Percentiles rank a stretch among this genome's conserved stretches.
Evolutionary conservation across 1,140 invertebrate genomes (phyloP).

Genomic region (Cardiocondyla obscurior): DNA sequence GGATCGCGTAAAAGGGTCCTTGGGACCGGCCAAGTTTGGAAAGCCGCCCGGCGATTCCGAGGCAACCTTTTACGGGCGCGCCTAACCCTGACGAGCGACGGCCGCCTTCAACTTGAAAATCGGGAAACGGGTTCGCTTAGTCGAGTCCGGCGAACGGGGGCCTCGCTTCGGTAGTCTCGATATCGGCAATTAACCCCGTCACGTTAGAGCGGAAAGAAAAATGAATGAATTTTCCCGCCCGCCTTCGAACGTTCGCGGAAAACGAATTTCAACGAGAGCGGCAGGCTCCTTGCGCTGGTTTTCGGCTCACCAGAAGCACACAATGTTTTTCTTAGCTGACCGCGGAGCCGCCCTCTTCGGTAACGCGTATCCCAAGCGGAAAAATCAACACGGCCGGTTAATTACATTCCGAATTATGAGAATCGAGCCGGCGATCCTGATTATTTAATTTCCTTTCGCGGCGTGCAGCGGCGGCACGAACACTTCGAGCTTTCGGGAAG

Average conservation of each 20-base stretch:
- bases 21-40: constrained; percentile 73
- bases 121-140: not conserved
- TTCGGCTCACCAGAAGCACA: constrained; percentile 23
- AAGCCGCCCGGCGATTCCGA: constrained; percentile 65
- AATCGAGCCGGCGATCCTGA: constrained; percentile 70
- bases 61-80: constrained; percentile 59
- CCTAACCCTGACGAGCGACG: constrained; percentile 58
- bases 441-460: constrained; percentile 63
- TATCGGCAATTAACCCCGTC: not conserved
- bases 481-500: constrained; percentile 31
- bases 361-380: constrained; percentile 66
- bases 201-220: too few relatives aligned
- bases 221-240: not conserved
- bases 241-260: constrained; percentile 13
- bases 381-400: constrained; percentile 75
- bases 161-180: not conserved
- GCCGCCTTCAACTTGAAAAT: constrained; percentile 76
- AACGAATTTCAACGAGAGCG: constrained; percentile 52
- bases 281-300: constrained; percentile 46
- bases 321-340: constrained; percentile 69
- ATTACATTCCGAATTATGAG: constrained; percentile 77
- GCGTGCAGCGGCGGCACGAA: not conserved
- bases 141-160: not conserved
- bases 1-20: constrained; percentile 54
- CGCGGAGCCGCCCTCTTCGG: constrained; percentile 54